Evolutionary conservation across 2,888 invertebrate species (phyloP), one percentile per base, ranked within the genome.

Genomic region (Stenoptilia bipunctidactyla): DNA sequence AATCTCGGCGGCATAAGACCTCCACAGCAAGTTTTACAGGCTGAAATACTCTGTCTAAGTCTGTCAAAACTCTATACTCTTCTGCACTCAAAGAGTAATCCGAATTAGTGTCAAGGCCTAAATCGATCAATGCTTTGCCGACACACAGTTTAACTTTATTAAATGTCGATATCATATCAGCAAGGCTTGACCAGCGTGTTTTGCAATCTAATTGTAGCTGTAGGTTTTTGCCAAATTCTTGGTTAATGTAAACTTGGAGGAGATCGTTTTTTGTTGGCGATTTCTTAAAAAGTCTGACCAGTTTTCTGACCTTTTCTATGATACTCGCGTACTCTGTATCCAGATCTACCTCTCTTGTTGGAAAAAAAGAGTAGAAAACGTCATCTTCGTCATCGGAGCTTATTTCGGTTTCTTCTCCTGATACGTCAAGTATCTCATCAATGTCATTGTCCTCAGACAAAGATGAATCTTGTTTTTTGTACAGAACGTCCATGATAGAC

Each of bases 21-120:
- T 45, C 39, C 9, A 48, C 43, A 36, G 46, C 45, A 34, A 50
- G 43, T 43, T 50, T 46, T 33, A 51, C 42, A 37, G 45, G 43
- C 35, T 46, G 33, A 34, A 45, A 45, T 40, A 37, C 37, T 10
- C 39, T 40, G 34, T 41, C 39, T 13, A 43, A 39, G 33, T 43
- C 14, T 13, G 12, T 15, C 27, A 45, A 36, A 8, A 41, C 41
- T 34, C 36, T 35, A 34, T 43, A 30, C 39, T 45, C 42, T 49
- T 46, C 39, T 20, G 43, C 44, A 36, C 37, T 45, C 43, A 44
- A 49, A 46, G 44, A 46, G 42, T 47, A 45, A 14, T 47, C 15
- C 13, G 42, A 15, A 41, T 44, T 34, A 35, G 45, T 34, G 13
- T 48, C 42, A 10, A 41, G 44, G 35, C 40, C 42, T 13, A 50